phyloP scores from a whole-genome alignment of 2,113 vertebrate species.

The Astur gentilis region DNA sequence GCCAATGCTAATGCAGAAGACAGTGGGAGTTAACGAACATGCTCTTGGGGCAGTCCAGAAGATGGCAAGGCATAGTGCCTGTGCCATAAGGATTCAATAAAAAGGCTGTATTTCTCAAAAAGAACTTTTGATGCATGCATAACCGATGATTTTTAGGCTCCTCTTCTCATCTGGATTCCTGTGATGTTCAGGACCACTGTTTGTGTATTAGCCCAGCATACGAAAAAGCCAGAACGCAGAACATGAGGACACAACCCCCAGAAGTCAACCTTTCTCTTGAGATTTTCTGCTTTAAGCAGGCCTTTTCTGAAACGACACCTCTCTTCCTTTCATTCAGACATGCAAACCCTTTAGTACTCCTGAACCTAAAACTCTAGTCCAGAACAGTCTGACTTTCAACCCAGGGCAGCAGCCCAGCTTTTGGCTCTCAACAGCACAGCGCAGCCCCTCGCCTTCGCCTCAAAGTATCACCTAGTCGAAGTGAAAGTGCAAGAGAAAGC shows the following conservation, averaged over 20 bases:
- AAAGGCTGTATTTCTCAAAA: not conserved
- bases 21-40: constrained; percentile 11
- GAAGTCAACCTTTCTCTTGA: not conserved
- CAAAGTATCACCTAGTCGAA: not conserved
- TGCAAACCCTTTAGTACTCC: not conserved
- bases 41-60: not conserved
- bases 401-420: not conserved
- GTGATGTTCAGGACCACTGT: not conserved
- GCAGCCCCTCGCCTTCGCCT: not conserved
- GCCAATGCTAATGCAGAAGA: constrained; percentile 47
- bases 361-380: not conserved
- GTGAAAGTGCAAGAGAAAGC: constrained; percentile 29
- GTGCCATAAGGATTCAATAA: not conserved
- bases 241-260: not conserved
- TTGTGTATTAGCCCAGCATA: not conserved
- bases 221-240: not conserved
- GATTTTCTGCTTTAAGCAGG: not conserved
- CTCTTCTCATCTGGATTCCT: not conserved
- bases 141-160: not conserved
- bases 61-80: not conserved
- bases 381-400: not conserved
- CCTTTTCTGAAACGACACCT: not conserved
- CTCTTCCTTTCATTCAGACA: not conserved
- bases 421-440: not conserved
- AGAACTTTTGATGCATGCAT: not conserved